Conservation (phyloP, 2,797 vertebrate species). For the Myotis vivesi region DNA sequence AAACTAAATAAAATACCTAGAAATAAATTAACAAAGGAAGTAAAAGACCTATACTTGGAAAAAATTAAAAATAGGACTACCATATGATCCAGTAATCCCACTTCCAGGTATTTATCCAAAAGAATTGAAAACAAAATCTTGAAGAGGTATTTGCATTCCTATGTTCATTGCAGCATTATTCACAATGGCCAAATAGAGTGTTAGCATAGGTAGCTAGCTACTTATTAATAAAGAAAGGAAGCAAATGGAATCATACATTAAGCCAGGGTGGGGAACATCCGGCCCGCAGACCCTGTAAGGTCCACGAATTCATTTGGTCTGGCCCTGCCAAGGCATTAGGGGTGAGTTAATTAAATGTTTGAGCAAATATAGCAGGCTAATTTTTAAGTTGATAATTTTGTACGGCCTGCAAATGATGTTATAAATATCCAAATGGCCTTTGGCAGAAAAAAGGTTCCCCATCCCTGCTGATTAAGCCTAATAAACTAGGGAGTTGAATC, state of each 20-base stretch:
- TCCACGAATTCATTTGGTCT: no score
- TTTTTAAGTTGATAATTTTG: no score
- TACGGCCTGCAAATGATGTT: no score
- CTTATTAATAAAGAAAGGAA: not conserved
- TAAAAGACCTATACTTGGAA: not conserved
- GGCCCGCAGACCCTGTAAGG: no score
- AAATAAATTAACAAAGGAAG: not conserved
- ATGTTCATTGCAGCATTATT: not conserved
- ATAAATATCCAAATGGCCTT: no score
- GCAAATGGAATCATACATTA: not conserved
- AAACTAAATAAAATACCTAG: not conserved
- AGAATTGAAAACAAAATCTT: not conserved
- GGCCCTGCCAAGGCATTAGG: no score
- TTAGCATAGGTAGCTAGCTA: not conserved
- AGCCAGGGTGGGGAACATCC: not conserved
- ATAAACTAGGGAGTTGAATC: not conserved
- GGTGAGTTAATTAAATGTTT: no score
- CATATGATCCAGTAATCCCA: conserved; percentile 14
- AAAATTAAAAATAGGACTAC: not conserved
- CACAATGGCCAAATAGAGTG: not conserved
- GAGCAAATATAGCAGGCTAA: no score
- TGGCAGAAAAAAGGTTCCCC: no score
- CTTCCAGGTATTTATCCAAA: not conserved
- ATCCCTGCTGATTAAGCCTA: not conserved
- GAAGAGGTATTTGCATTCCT: not conserved